Conservation (phyloP, 2,113 vertebrate genomes). For the Aphelocoma coerulescens region DNA sequence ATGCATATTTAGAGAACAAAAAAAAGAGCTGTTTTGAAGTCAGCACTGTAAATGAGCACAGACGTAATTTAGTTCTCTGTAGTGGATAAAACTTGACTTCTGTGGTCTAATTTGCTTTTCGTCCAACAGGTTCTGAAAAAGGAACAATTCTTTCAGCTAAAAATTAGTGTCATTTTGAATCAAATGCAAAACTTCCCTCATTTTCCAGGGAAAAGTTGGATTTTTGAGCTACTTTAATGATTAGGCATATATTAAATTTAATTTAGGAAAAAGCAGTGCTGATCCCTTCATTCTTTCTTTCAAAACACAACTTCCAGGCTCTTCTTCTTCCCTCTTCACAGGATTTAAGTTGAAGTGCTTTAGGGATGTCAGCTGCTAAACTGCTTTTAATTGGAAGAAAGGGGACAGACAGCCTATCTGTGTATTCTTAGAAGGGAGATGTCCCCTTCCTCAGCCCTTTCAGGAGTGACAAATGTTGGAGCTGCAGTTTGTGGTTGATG, state of each 20-base stretch:
- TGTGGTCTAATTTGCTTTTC: neutral
- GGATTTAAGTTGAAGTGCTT: neutral
- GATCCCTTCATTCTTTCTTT: neutral
- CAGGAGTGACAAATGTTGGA: neutral
- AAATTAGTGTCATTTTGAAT: neutral
- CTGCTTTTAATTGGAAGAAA: neutral
- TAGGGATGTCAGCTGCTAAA: neutral
- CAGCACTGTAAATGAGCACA: neutral
- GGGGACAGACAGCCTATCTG: neutral
- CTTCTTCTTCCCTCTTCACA: neutral
- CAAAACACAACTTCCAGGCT: neutral
- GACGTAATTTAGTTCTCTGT: neutral
- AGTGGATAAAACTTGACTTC: neutral
- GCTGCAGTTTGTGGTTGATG: neutral
- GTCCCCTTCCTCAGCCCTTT: neutral
- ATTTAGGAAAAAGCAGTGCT: neutral
- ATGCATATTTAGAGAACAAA: neutral
- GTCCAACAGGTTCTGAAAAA: neutral
- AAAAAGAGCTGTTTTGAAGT: neutral
- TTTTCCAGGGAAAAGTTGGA: neutral
- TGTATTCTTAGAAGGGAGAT: neutral
- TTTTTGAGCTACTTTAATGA: neutral
- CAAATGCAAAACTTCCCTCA: neutral
- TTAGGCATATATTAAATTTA: neutral
- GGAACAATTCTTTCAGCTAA: neutral